Percentiles rank a stretch among this genome's conserved stretches.
Evolutionary conservation across 92 coral and sea anemone species (phyloP).

Genomic region (Ricordea florida): DNA sequence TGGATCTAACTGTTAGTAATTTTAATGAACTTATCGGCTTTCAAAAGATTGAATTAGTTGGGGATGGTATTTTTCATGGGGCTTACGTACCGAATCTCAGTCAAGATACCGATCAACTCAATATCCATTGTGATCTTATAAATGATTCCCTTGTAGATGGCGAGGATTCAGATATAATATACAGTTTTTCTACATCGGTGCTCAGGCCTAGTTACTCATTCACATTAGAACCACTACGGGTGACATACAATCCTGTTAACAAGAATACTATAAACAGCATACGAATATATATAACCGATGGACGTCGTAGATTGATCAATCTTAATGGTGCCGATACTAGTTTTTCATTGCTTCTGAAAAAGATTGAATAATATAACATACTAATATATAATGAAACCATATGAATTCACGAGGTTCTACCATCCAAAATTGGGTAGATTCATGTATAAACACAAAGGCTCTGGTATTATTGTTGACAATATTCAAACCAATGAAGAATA

Average conservation of each 20-base stretch:
- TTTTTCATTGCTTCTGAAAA: not conserved
- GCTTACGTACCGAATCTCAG: not conserved
- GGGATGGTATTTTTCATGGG: too few species aligned
- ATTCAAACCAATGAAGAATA: too few species aligned
- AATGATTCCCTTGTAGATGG: not conserved
- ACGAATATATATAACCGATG: not conserved
- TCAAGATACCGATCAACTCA: not conserved
- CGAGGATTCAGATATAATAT: not conserved
- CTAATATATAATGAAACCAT: not conserved
- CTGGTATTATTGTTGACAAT: not conserved
- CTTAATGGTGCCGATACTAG: not conserved
- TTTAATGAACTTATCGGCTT: not conserved
- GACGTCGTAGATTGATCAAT: not conserved
- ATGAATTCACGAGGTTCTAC: not conserved
- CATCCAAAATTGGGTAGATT: not conserved
- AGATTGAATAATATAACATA: not conserved
- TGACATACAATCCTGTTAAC: not conserved
- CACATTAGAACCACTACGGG: not conserved
- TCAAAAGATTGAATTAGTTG: not conserved
- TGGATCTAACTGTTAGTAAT: too few species aligned
- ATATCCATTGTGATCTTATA: not conserved
- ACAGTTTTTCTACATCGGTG: too few species aligned
- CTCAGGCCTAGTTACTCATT: not conserved
- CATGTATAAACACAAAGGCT: not conserved
- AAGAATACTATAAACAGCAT: not conserved